Evolutionary conservation across 1,140 invertebrate species (phyloP).

Genomic region (Drosophila elegans): DNA sequence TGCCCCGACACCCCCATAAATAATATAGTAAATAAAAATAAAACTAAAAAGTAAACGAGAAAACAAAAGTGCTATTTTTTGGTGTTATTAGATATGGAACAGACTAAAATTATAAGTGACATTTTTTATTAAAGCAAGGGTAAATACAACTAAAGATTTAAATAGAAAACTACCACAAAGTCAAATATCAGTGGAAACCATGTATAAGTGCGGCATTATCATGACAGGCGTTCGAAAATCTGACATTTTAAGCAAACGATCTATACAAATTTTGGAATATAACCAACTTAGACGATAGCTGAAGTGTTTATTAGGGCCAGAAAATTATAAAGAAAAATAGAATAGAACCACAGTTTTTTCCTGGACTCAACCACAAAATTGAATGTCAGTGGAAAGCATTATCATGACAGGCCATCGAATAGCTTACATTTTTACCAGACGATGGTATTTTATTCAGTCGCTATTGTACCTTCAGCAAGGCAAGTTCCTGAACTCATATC

Average conservation of each 20-base stretch:
- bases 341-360: no score
- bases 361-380: not conserved
- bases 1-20: conserved; percentile 23
- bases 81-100: no score
- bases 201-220: conserved; percentile 19
- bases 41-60: not conserved
- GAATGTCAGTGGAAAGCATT: not conserved
- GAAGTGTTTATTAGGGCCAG: no score
- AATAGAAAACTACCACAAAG: conserved; percentile 1
- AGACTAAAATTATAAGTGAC: no score
- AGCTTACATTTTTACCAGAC: conserved; percentile 1
- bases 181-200: not conserved
- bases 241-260: not conserved
- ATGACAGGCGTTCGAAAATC: conserved; percentile 4
- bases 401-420: conserved; percentile 12
- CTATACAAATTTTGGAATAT: no score
- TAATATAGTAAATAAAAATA: conserved; percentile 21
- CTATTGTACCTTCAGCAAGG: not conserved
- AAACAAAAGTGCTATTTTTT: not conserved
- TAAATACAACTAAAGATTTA: conserved; percentile 2
- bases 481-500: conserved; percentile 4
- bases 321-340: no score
- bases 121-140: no score
- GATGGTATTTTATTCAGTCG: not conserved
- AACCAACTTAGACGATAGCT: no score